These are phyloP conservation scores for Sparidentex hasta DNA, from an alignment of 2,797 vertebrate genomes.

Conservation along the genomic window DNA sequence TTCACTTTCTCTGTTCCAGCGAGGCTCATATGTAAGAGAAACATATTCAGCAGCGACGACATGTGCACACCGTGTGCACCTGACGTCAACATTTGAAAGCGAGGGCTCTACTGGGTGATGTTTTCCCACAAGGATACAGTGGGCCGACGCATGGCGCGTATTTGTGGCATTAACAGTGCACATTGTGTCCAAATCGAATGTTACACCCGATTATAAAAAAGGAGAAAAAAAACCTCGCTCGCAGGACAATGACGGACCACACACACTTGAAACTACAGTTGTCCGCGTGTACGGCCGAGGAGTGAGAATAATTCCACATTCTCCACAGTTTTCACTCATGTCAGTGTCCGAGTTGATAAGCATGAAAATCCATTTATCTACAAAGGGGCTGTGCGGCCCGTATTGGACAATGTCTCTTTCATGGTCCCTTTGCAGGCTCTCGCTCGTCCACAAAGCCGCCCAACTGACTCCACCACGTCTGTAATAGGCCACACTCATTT, in stretches of 20 bases:
- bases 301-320: slow-evolving; percentile 82
- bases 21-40: background rate
- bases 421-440: slow-evolving; percentile 72
- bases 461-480: slow-evolving; percentile 75
- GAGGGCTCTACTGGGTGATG: background rate
- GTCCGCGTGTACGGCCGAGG: slow-evolving; percentile 52
- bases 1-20: background rate
- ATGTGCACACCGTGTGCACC: background rate
- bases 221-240: slow-evolving; percentile 28
- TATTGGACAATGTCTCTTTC: slow-evolving; percentile 81
- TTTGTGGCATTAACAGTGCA: slow-evolving; percentile 20
- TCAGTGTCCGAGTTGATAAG: slow-evolving; percentile 80
- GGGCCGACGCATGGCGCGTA: background rate
- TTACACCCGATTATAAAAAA: slow-evolving; percentile 17
- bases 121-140: slow-evolving; percentile 23
- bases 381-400: slow-evolving; percentile 76
- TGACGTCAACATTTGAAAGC: background rate
- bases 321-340: slow-evolving; percentile 83
- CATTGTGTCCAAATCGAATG: slow-evolving; percentile 45
- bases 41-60: background rate
- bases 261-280: slow-evolving; percentile 72
- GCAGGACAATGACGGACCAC: slow-evolving; percentile 74
- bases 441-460: slow-evolving; percentile 77
- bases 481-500: slow-evolving; percentile 77
- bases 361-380: slow-evolving; percentile 87